Evolutionary conservation across 2,888 invertebrate species (phyloP).

Genomic region (Muschampia plurimacula): DNA sequence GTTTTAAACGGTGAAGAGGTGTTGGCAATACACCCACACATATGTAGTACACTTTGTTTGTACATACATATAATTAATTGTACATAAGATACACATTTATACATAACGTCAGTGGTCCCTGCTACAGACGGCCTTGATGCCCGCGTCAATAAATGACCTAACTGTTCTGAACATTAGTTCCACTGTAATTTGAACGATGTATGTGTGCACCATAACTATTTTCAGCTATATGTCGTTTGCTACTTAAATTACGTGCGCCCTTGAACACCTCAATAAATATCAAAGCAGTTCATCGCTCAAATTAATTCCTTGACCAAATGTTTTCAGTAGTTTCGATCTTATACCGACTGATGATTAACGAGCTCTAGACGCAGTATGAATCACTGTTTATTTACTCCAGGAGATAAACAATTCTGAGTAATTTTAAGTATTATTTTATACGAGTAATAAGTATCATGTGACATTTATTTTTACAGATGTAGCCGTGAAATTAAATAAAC

Average conservation of each 20-base stretch:
- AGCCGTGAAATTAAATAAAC: conserved; percentile 10
- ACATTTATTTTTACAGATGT: conserved; percentile 8
- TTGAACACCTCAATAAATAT: conserved; percentile 15
- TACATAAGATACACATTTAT: conserved; percentile 2
- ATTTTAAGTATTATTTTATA: conserved; percentile 6
- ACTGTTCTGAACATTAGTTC: conserved; percentile 38
- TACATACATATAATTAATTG: no score
- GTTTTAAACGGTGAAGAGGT: not conserved
- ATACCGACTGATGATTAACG: conserved; percentile 25
- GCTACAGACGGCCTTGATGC: conserved; percentile 41
- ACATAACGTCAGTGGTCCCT: conserved; percentile 23
- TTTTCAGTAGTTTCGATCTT: conserved; percentile 36
- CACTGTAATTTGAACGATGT: conserved; percentile 28
- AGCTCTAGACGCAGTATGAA: conserved; percentile 25
- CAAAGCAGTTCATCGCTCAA: conserved; percentile 8
- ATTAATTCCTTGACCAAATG: conserved; percentile 39
- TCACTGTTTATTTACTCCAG: conserved; percentile 24
- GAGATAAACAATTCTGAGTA: conserved; percentile 11
- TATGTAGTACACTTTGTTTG: not conserved
- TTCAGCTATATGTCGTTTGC: not conserved
- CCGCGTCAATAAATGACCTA: conserved; percentile 43
- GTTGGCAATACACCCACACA: not conserved
- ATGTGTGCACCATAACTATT: conserved; percentile 21
- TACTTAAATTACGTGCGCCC: conserved; percentile 1
- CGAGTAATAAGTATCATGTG: not conserved